These are phyloP conservation scores for Danio choprae DNA, from an alignment of 2,797 vertebrate species.

Conservation along the genomic window DNA sequence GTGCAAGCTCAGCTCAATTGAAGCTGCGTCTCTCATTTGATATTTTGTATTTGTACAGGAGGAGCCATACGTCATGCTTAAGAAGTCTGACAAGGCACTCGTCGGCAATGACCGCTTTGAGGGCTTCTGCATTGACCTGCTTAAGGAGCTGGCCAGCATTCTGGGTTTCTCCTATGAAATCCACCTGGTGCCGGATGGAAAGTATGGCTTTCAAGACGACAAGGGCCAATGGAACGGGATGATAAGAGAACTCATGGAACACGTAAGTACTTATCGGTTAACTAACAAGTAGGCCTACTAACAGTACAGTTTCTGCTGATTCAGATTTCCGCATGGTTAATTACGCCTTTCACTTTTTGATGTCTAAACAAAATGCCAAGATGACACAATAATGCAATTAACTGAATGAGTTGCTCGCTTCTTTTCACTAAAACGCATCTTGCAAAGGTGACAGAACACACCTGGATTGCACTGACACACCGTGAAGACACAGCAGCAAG, in stretches of 20 bases:
- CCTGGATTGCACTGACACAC: conserved; percentile 65
- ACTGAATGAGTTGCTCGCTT: not conserved
- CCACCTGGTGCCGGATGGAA: conserved; percentile 93
- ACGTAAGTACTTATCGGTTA: conserved; percentile 82
- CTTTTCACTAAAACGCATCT: conserved; percentile 63
- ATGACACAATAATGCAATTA: conserved; percentile 38
- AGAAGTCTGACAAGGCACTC: conserved; percentile 93
- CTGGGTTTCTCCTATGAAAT: conserved; percentile 97
- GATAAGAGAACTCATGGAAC: conserved; percentile 96
- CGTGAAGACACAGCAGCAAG: conserved; percentile 30
- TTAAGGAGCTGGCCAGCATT: conserved; percentile 92
- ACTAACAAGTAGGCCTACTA: not conserved
- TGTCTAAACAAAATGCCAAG: conserved; percentile 25
- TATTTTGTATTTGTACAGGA: conserved; percentile 83
- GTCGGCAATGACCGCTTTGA: conserved; percentile 96
- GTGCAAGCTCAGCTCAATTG: conserved; percentile 71
- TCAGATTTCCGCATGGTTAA: conserved; percentile 8
- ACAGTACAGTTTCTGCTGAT: conserved; percentile 5
- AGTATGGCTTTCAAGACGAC: conserved; percentile 95
- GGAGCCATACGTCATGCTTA: conserved; percentile 99
- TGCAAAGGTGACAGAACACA: conserved; percentile 72
- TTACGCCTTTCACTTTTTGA: conserved; percentile 25
- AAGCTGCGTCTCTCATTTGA: conserved; percentile 69
- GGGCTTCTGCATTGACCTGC: conserved; percentile 97
- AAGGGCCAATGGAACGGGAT: conserved; percentile 99